Base-by-base conservation (phyloP, 2,888 invertebrate species). In the Myopa testacea region DNA sequence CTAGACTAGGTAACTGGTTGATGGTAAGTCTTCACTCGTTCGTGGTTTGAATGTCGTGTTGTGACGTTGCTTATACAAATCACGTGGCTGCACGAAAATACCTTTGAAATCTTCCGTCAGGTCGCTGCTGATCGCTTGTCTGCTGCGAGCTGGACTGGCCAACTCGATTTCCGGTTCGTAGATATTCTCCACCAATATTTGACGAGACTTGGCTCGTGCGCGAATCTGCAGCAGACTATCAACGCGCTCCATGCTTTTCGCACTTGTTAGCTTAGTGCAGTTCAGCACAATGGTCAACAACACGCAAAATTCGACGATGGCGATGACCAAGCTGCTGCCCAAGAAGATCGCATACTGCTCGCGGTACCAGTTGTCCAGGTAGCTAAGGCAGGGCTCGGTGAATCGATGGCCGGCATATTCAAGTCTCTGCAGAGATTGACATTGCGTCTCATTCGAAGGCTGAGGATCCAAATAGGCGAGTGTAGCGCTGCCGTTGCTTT, bases 311-410 rank as follows among this genome's bases (percentile, higher is more conserved):
- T 95, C 95, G 69, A 95, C 91, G n/a, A 95, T 86, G 0, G 94
- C 93, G 34, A 94, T 90, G 3, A 93, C 89, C 75, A 95, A 90
- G 34, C 94, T 92, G 34, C 92, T 91, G 5, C 91, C 90, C 84
- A 95, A 90, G 82, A 95, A 92, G 58, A 94, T 89, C 40, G 93
- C 87, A 83, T 94, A 94, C 82, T 95, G 95, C 78, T 94, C 92
- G 77, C 94, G 92, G 85, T 94, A 94, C 95, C 95, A 95, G 78
- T 92, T 91, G 87, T 95, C 94, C 76, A 95, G 88, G 86, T 91
- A 91, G 50, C 90, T 91, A 67, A 93, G 88, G 82, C 95, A 95
- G 37, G 95, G 81, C 14, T 86, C 86, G 2, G 85, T 88, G 67
- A 88, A 86, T n/a, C 90, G 87, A 68, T 87, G 83, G 34, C 86